These are phyloP conservation scores for Helogale parvula DNA, from an alignment of 2,113 vertebrate genomes.

Conservation along the genomic window DNA sequence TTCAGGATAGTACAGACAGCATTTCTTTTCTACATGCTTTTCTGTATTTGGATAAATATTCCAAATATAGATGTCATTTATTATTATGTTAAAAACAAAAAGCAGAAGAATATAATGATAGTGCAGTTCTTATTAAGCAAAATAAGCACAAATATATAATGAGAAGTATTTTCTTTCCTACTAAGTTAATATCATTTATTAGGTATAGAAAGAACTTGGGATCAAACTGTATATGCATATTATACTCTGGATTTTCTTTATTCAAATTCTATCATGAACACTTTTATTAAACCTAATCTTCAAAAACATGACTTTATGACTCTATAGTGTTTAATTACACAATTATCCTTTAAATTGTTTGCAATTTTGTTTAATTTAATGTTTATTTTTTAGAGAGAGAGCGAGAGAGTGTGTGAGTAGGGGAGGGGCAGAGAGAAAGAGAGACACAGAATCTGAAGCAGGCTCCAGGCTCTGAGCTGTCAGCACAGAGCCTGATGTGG, in stretches of 20 bases:
- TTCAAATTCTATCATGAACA: neutral
- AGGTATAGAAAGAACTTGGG: neutral
- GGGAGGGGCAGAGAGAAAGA: too few species aligned
- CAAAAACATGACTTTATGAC: constrained; percentile 13
- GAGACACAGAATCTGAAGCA: too few species aligned
- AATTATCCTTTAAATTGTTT: constrained; percentile 6
- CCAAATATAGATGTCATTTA: neutral
- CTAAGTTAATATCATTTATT: neutral
- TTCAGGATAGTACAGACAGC: neutral
- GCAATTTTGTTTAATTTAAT: neutral
- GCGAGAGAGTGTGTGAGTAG: too few species aligned
- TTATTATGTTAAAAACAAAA: neutral
- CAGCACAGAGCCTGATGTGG: too few species aligned
- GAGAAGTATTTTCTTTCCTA: neutral
- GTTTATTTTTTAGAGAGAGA: too few species aligned
- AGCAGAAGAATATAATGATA: neutral
- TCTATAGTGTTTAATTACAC: neutral
- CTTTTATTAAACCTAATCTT: neutral
- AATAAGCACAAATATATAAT: neutral
- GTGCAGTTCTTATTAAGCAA: neutral
- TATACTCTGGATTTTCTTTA: neutral
- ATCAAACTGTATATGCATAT: neutral
- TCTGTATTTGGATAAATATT: neutral
- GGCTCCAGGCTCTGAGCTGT: too few species aligned
- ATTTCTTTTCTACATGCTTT: neutral